Base-by-base conservation (phyloP, 2,113 vertebrate species). In the Recurvirostra avosetta region DNA sequence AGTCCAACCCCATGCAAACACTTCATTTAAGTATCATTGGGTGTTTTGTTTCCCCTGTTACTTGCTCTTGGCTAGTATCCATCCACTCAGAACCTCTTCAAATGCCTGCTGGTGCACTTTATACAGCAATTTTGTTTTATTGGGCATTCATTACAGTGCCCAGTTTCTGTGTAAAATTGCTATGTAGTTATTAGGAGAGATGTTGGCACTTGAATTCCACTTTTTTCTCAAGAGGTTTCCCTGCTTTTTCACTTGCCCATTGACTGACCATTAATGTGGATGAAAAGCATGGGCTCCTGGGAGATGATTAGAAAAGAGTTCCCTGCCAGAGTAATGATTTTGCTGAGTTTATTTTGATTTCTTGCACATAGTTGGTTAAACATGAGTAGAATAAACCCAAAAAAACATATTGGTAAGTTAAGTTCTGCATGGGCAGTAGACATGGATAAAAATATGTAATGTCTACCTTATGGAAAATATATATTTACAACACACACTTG, bases 101-200 rank as follows among this genome's bases (percentile, higher is more conserved):
- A 81, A 76, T 50, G 66, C 59, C 70, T 85, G 73, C 62, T 89
- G 94, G 76, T 95, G 66, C 66, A 53, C 73, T 95, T 89, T 94
- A 89, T 72, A 84, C 45, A 45, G 71, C 52, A 94, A 81, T 94
- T 95, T 91, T 82, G 21, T 91, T 95, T 95, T 92, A 95, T 73
- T 95, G 77, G 83, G 45, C 92, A 73, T 89, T 91, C 89, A 73
- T 95, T 91, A 87, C 19, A 29, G 68, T 68, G 70, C 70, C 92
- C 80, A 70, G 58, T 43, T 94, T 92, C 92, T 94, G 71, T 91
- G 53, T 70, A 68, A 97, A 97, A 94, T 70, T 87, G 61, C 32
- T 66, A 34, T 40, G 53, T 59, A 50, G 36, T 89, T 94, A 91
- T 82, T 87, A 89, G 68, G 49, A 79, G 80, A 92, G 53, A 79